Evolutionary conservation across 2,888 invertebrate species (phyloP).

Genomic region (Arctia plantaginis): DNA sequence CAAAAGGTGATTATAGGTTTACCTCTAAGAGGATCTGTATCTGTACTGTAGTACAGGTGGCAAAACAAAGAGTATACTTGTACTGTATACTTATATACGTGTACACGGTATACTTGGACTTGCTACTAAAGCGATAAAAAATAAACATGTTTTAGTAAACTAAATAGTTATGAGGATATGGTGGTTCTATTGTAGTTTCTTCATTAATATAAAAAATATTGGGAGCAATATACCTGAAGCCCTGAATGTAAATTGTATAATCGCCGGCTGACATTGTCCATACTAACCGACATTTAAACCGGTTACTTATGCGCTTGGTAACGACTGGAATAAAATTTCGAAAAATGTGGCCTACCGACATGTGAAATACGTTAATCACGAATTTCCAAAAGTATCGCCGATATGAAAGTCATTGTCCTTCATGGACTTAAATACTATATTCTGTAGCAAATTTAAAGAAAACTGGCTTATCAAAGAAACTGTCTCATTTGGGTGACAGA

Average conservation of each 20-base stretch:
- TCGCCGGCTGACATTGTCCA: conserved; percentile 46
- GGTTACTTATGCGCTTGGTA: conserved; percentile 21
- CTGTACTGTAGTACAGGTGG: no score
- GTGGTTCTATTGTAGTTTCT: background rate
- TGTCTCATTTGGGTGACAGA: conserved; percentile 29
- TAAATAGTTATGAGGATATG: background rate
- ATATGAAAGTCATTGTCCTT: conserved; percentile 59
- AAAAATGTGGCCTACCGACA: conserved; percentile 23
- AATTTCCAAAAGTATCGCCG: conserved; percentile 42
- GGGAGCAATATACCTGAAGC: conserved; percentile 26
- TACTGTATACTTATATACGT: no score
- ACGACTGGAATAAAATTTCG: conserved; percentile 2
- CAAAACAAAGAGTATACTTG: no score
- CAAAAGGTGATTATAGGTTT: no score
- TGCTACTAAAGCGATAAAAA: no score
- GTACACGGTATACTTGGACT: no score
- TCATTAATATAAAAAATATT: conserved; percentile 2
- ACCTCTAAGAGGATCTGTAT: no score
- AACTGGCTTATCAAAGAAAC: conserved; percentile 39
- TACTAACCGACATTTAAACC: conserved; percentile 43
- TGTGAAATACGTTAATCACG: conserved; percentile 21
- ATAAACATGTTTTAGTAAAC: background rate
- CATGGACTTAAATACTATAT: conserved; percentile 38
- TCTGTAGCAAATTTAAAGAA: conserved; percentile 41
- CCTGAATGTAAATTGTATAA: conserved; percentile 37